phyloP scores from a whole-genome alignment of 2,113 vertebrate species.

The Phaethornis superciliosus region DNA sequence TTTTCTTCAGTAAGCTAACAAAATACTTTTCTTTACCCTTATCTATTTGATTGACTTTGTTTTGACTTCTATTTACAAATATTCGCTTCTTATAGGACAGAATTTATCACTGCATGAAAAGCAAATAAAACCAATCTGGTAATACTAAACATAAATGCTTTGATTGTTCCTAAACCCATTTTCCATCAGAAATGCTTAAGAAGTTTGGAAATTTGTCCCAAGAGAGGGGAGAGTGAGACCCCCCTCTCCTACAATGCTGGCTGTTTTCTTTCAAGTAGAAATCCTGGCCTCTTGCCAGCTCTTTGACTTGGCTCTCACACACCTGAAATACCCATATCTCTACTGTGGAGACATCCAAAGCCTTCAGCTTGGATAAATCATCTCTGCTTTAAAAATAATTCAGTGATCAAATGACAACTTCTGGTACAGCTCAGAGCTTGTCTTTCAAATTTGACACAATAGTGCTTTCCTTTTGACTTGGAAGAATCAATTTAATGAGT shows the following conservation, averaged over 20 bases:
- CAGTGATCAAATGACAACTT: slow-evolving; percentile 19
- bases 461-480: not conserved
- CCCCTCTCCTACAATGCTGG: not conserved
- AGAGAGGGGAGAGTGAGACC: not conserved
- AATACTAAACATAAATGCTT: not conserved
- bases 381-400: slow-evolving; percentile 4
- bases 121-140: slow-evolving; percentile 8
- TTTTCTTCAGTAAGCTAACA: not conserved
- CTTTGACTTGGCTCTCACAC: not conserved
- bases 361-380: slow-evolving; percentile 56
- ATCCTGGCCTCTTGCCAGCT: not conserved
- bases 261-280: not conserved
- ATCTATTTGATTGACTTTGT: not conserved
- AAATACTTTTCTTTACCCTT: not conserved
- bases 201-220: not conserved
- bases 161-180: not conserved
- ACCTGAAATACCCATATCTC: not conserved
- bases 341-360: not conserved
- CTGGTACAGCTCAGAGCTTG: slow-evolving; percentile 3
- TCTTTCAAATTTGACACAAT: slow-evolving; percentile 21
- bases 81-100: slow-evolving; percentile 3
- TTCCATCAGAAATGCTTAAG: not conserved
- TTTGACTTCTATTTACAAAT: slow-evolving; percentile 20
- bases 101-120: slow-evolving; percentile 17
- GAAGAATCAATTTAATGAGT: slow-evolving; percentile 18